Base-by-base conservation (phyloP, 1,140 invertebrate species). In the Odontomachus brunneus region DNA sequence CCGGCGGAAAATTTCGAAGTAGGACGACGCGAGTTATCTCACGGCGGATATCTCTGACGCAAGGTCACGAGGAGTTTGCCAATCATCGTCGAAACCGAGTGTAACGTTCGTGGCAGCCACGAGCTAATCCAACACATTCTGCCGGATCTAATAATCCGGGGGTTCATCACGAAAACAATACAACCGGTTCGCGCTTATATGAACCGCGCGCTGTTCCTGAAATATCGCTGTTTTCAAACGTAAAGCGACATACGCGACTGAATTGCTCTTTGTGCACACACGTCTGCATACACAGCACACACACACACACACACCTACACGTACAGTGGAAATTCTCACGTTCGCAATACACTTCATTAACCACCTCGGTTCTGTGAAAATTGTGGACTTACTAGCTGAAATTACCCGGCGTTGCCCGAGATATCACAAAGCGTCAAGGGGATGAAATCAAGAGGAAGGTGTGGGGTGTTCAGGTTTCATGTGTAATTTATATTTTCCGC, bases 61-160 rank as follows among this genome's bases (percentile, higher is more conserved):
- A 82, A 82, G 80, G 65, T 80, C 65, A 80, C 65, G 65, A 71
- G 33, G 14, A 80, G 65, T 24, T 71, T 69, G 75, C 65, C 75
- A 80, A 80, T 80, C 75, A 80, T 80, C 53, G 14, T 48, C 65
- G 75, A 80, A 80, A 65, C 65, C 65, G 59, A 80, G 44, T 29
- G 19, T 60, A 24, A 67, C 29, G 19, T n/a, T 33, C 44, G 29
- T 24, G 29, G 19, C n/a, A 24, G 7, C 17, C 29, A 19, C 26
- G 60, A 22, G 29, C n/a, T n/a, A n/a, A 11, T 51, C 73, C 2
- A 12, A 38, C n/a, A 33, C 14, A 44, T 51, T 4, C 29, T 33
- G 62, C 62, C 26, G 63, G 62, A 66, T 53, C 44, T 19, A 49
- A 66, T 22, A 17, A 17, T 17, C n/a, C 24, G 7, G 7, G 57